These are phyloP conservation scores for Sarcophaga peregrina DNA, from an alignment of 1,140 invertebrate genomes.

Conservation along the genomic window DNA sequence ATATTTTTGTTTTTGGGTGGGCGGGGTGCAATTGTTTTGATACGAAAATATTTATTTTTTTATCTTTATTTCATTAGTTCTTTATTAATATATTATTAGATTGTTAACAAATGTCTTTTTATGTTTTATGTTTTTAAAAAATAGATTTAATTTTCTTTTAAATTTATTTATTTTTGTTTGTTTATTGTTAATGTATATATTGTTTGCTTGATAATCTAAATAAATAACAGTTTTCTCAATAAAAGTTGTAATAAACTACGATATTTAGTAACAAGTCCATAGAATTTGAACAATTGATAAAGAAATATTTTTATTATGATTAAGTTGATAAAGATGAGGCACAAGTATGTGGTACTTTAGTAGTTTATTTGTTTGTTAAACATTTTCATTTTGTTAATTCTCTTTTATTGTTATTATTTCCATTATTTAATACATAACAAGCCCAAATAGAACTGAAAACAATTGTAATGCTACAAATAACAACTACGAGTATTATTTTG, in stretches of 20 bases:
- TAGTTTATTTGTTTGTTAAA: not conserved
- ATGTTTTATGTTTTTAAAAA: not conserved
- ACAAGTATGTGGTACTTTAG: constrained; percentile 22
- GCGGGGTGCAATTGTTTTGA: constrained; percentile 20
- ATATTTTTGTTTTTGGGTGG: not conserved
- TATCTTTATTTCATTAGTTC: not conserved
- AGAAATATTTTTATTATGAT: not conserved
- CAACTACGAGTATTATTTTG: constrained; percentile 17
- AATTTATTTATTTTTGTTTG: too few species aligned
- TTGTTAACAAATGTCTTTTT: not conserved
- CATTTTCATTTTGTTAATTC: not conserved
- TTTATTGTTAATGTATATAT: too few species aligned
- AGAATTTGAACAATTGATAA: constrained; percentile 22
- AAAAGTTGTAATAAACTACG: not conserved
- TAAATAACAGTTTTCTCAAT: not conserved
- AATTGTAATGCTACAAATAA: constrained; percentile 5
- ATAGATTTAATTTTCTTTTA: constrained; percentile 2
- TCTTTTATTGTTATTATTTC: not conserved
- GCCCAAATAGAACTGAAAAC: not conserved
- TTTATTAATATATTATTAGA: not conserved
- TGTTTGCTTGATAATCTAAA: not conserved
- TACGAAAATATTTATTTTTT: constrained; percentile 14
- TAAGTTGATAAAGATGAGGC: constrained; percentile 21
- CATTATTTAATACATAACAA: not conserved
- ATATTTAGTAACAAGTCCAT: constrained; percentile 19